Evolutionary conservation across 1,140 invertebrate species (phyloP).

Genomic region (Drosophila triauraria): DNA sequence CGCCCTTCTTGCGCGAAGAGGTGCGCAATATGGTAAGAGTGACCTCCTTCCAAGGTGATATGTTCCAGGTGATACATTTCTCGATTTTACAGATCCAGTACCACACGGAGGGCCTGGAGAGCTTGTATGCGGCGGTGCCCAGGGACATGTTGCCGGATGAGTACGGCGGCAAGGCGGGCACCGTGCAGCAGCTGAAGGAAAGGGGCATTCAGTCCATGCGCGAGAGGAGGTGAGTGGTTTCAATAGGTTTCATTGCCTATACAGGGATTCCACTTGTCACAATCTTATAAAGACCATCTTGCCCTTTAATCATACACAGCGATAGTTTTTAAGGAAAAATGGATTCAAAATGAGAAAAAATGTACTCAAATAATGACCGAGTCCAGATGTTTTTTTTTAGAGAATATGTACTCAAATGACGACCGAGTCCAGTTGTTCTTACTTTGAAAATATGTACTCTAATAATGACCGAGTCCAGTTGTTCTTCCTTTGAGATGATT

Average conservation of each 20-base stretch:
- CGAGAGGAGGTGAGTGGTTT: slow-evolving; percentile 57
- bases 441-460: no score
- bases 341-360: no score
- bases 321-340: no score
- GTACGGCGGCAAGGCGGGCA: slow-evolving; percentile 88
- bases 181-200: slow-evolving; percentile 86
- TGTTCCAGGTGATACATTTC: neutral
- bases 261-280: no score
- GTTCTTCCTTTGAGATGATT: no score
- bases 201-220: slow-evolving; percentile 85
- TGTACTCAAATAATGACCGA: no score
- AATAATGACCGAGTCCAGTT: no score
- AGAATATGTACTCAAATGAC: no score
- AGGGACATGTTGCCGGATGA: slow-evolving; percentile 88
- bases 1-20: slow-evolving; percentile 88
- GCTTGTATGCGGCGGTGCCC: slow-evolving; percentile 87
- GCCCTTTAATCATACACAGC: neutral
- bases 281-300: neutral
- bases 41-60: no score
- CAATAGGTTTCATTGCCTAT: no score
- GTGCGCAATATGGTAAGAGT: slow-evolving; percentile 82
- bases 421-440: no score
- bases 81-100: slow-evolving; percentile 86
- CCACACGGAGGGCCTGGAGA: slow-evolving; percentile 88
- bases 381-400: no score